Base-by-base conservation (phyloP, 2,113 vertebrate species). In the Neofelis nebulosa region DNA sequence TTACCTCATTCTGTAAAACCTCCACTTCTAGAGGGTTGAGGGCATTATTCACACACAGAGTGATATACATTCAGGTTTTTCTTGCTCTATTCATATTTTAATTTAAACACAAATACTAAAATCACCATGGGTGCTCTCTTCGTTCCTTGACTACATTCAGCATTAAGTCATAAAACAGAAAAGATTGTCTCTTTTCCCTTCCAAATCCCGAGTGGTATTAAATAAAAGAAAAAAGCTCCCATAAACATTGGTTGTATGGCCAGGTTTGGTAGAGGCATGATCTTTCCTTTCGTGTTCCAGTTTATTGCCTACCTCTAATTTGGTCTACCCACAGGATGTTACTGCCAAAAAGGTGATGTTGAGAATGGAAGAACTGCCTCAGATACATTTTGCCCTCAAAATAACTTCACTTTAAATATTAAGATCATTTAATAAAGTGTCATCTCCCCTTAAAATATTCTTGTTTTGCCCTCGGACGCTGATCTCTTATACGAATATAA, bases 161-260 rank as follows among this genome's bases (percentile, higher is more conserved):
- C 52, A 8, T 95, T 95, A 97, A 98, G 95, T 89, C 97, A 98
- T 97, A 96, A 95, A 98, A 98, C 98, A 98, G 97, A 97, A 97
- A 92, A 97, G 36, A 57, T 94, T 97, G 96, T 92, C 84, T 97
- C 65, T 94, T 14, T 71, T 96, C 36, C 91, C 33, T 96, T 96
- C 96, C 97, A 97, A 98, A 97, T 98, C 97, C 95, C 97, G 87
- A 97, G 80, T 27, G 65, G 78, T 95, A 90, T 94, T 98, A 93
- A 95, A 97, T 94, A 97, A 97, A 93, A 89, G 84, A 81, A 94
- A 96, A 95, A 93, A 9, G 10, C 95, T 98, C 85, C 95, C 97
- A 86, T 98, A 95, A 97, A 95, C 84, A 90, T 81, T 55, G 93
- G 69, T 92, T 80, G 31, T 36, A 15, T 29, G 57, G 89, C 92